A percentile compares a stretch with the other conserved stretches of the same genome.
Conservation (phyloP, 53 echinoderm and acorn worm species). For the Temnopleurus reevesii region DNA sequence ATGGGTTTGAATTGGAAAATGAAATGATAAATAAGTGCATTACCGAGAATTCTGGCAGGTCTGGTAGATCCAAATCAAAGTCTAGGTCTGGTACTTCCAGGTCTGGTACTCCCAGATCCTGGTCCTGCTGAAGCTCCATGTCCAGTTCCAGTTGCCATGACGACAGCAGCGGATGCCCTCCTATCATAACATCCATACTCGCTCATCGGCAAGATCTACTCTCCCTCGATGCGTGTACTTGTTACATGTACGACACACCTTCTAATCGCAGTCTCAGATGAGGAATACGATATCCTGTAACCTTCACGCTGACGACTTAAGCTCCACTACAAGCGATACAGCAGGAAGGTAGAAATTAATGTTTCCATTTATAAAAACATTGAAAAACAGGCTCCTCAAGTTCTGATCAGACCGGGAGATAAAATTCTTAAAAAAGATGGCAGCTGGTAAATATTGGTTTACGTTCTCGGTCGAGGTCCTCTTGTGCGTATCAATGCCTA, state of each 20-base stretch:
- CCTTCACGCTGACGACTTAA: neutral
- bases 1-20: no score
- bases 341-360: conserved; percentile 18
- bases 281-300: neutral
- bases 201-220: neutral
- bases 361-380: conserved; percentile 17
- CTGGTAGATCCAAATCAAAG: conserved; percentile 21
- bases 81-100: conserved; percentile 10
- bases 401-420: no score
- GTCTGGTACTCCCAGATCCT: neutral
- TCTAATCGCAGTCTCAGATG: neutral
- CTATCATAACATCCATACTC: neutral
- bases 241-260: neutral
- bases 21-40: no score
- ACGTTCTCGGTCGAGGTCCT: no score
- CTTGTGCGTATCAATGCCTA: no score
- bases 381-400: neutral
- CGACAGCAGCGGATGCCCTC: neutral
- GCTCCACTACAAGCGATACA: neutral
- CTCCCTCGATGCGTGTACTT: neutral
- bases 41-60: conserved; percentile 32
- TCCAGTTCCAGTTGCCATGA: neutral
- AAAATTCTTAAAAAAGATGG: no score
- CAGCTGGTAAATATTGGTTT: no score
- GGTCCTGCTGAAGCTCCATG: neutral